These are phyloP conservation scores for Heterohyrax brucei DNA, from an alignment of 2,797 vertebrate species.

Conservation along the genomic window DNA sequence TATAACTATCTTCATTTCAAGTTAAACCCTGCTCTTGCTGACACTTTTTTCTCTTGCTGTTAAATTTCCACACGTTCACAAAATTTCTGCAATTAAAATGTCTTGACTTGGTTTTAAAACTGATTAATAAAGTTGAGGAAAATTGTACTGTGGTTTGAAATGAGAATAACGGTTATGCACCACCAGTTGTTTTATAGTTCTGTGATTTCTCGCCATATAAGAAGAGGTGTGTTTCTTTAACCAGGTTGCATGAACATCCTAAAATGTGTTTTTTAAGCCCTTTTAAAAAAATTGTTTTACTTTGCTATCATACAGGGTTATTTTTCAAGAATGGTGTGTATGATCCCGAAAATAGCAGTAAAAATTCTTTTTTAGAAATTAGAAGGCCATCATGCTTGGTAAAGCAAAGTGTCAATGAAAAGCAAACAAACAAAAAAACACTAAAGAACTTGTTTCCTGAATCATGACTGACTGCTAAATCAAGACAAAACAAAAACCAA, in stretches of 20 bases:
- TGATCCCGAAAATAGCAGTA: background rate
- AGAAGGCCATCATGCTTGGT: too few relatives aligned
- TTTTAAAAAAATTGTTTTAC: background rate
- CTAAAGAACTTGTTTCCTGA: too few relatives aligned
- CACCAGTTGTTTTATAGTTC: slow-evolving; percentile 78
- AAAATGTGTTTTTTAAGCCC: background rate
- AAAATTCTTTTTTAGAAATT: background rate
- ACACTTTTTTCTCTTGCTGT: slow-evolving; percentile 29
- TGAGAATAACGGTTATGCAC: slow-evolving; percentile 76
- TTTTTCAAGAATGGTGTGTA: background rate
- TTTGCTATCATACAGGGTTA: background rate
- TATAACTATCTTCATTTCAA: slow-evolving; percentile 76
- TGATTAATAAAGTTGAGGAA: slow-evolving; percentile 75
- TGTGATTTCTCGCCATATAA: slow-evolving; percentile 61
- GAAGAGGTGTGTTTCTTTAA: slow-evolving; percentile 37
- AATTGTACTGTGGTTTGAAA: slow-evolving; percentile 70
- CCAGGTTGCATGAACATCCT: background rate
- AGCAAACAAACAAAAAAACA: too few relatives aligned
- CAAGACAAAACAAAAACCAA: too few relatives aligned
- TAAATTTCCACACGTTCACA: slow-evolving; percentile 80
- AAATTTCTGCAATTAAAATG: slow-evolving; percentile 79
- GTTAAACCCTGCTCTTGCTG: slow-evolving; percentile 64
- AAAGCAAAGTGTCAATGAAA: too few relatives aligned
- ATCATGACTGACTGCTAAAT: too few relatives aligned
- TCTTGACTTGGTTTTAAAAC: slow-evolving; percentile 76